Percentiles rank a stretch among this genome's conserved stretches.
phyloP scores from a whole-genome alignment of 2,113 vertebrate species.

The Prionailurus bengalensis region DNA sequence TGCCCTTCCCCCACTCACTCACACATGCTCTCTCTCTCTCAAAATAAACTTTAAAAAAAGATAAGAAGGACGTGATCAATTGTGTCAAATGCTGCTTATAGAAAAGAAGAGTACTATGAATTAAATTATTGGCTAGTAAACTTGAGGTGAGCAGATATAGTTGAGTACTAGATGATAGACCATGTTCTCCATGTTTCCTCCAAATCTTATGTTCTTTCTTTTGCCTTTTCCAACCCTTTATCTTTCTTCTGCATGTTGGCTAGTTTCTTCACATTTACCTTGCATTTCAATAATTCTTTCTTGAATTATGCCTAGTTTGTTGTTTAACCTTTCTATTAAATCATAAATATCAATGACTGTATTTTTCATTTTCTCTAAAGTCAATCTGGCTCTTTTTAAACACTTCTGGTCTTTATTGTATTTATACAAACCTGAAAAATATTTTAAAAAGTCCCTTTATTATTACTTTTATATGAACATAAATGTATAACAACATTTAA shows the following conservation, averaged over 20 bases:
- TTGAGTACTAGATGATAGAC: too few relatives aligned
- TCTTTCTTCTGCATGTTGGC: not conserved
- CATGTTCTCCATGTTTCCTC: not conserved
- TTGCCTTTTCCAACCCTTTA: not conserved
- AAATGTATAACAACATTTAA: not conserved
- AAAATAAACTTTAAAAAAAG: too few relatives aligned
- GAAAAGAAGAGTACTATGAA: too few relatives aligned
- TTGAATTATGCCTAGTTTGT: not conserved
- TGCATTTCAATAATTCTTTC: not conserved
- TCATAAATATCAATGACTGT: not conserved
- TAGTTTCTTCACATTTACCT: not conserved
- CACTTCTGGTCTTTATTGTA: not conserved
- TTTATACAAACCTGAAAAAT: not conserved
- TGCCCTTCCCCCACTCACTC: too few relatives aligned
- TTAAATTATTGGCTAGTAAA: too few relatives aligned
- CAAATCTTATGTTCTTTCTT: not conserved
- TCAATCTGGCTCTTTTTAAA: not conserved
- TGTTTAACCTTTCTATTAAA: not conserved
- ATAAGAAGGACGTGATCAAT: too few relatives aligned
- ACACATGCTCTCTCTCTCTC: too few relatives aligned
- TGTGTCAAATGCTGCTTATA: too few relatives aligned
- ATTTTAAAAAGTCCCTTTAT: not conserved
- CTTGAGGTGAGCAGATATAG: too few relatives aligned
- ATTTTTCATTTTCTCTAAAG: conserved; percentile 5
- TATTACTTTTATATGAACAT: not conserved